These are phyloP conservation scores for Tychaedon coryphoeus DNA, from an alignment of 2,113 vertebrate species.

Conservation along the genomic window DNA sequence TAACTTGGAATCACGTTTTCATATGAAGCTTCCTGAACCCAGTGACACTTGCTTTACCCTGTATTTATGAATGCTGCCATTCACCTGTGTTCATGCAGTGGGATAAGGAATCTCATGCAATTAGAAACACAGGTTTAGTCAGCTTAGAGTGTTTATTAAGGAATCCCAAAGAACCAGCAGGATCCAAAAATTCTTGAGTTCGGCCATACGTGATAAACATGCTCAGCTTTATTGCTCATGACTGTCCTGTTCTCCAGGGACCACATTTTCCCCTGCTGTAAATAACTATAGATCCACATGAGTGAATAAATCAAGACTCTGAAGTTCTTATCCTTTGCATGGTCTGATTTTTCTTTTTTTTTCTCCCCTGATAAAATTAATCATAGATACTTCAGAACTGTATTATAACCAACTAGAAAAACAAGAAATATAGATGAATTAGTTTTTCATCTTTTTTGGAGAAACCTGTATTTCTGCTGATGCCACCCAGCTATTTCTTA, in stretches of 20 bases:
- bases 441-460: not conserved
- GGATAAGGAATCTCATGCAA: not conserved
- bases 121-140: not conserved
- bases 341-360: not conserved
- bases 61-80: not conserved
- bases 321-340: not conserved
- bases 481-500: not conserved
- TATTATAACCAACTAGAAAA: not conserved
- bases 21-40: not conserved
- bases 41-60: not conserved
- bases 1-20: not conserved
- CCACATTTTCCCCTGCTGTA: not conserved
- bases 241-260: not conserved
- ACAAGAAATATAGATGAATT: not conserved
- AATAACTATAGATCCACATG: accelerated
- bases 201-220: not conserved
- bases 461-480: not conserved
- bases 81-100: not conserved
- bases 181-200: not conserved
- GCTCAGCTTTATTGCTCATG: not conserved
- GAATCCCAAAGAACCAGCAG: not conserved
- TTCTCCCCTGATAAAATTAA: not conserved
- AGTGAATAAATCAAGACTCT: not conserved
- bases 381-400: not conserved
- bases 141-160: not conserved